Percentiles rank a stretch among this genome's conserved stretches.
These are phyloP conservation scores for Drosophila obscura DNA, from an alignment of 1,140 invertebrate species.

Conservation along the genomic window DNA sequence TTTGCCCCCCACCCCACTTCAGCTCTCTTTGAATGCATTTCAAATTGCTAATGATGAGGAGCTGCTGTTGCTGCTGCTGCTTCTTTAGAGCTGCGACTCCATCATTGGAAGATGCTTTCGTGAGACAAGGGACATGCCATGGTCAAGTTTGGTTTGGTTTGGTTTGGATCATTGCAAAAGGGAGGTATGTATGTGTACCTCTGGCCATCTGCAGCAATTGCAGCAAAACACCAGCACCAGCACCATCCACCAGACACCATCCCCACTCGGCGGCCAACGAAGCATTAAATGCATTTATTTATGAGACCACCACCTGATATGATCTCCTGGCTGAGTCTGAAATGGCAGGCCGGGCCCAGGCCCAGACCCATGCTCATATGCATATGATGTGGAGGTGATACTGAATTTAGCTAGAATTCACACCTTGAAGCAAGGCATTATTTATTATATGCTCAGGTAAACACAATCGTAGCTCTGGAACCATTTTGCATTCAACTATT, in stretches of 20 bases:
- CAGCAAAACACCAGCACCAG: constrained; percentile 11
- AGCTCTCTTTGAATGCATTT: constrained; percentile 63
- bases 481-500: constrained; percentile 6
- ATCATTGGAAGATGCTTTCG: constrained; percentile 68
- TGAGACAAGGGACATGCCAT: constrained; percentile 69
- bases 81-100: constrained; percentile 17
- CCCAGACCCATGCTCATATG: constrained; percentile 46
- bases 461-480: constrained; percentile 13
- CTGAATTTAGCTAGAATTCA: constrained; percentile 77
- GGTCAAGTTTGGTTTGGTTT: constrained; percentile 37
- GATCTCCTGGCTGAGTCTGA: constrained; percentile 40
- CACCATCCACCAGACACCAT: neutral
- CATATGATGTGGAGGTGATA: constrained; percentile 66
- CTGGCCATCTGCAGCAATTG: constrained; percentile 39
- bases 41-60: constrained; percentile 79
- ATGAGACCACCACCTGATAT: constrained; percentile 66
- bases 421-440: constrained; percentile 50
- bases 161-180: constrained; percentile 10
- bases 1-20: constrained; percentile 16
- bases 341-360: constrained; percentile 38
- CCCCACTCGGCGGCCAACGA: constrained; percentile 29
- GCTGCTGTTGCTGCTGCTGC: constrained; percentile 12
- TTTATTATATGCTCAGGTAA: constrained; percentile 43
- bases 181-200: no score
- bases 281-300: constrained; percentile 80